phyloP scores from a whole-genome alignment of 2,888 invertebrate species.

The Scaeva pyrastri region DNA sequence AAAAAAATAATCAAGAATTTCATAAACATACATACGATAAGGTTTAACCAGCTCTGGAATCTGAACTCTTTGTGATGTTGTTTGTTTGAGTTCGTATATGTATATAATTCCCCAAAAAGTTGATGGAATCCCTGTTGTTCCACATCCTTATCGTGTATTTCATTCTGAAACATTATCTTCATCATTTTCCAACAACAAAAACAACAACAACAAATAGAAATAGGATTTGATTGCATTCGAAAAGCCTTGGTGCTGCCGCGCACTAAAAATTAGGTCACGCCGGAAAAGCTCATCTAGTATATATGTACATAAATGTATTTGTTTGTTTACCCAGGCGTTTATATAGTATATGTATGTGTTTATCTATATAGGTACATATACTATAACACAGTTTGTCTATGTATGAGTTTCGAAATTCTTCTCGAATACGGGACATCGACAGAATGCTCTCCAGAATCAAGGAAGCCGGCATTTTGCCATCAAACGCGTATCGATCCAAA shows the following conservation, averaged over 20 bases:
- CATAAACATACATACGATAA: no score
- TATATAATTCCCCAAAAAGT: background rate
- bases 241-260: slow-evolving; percentile 42
- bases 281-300: slow-evolving; percentile 64
- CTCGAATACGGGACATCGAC: slow-evolving; percentile 8
- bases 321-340: slow-evolving; percentile 16
- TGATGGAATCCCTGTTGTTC: slow-evolving; percentile 11
- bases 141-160: slow-evolving; percentile 31
- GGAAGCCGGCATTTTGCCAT: slow-evolving; percentile 53
- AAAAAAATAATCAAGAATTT: background rate
- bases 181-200: background rate
- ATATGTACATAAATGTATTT: background rate
- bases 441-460: background rate
- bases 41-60: no score
- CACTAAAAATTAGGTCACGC: slow-evolving; percentile 69
- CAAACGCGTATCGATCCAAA: slow-evolving; percentile 63
- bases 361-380: background rate
- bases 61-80: background rate
- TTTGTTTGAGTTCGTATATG: background rate
- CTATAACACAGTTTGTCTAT: background rate
- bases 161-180: slow-evolving; percentile 11
- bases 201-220: background rate
- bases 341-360: background rate
- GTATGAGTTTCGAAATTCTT: background rate
- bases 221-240: slow-evolving; percentile 61